Evolutionary conservation across 2,797 vertebrate genomes (phyloP).

Genomic region (Ceyx erithaca): DNA sequence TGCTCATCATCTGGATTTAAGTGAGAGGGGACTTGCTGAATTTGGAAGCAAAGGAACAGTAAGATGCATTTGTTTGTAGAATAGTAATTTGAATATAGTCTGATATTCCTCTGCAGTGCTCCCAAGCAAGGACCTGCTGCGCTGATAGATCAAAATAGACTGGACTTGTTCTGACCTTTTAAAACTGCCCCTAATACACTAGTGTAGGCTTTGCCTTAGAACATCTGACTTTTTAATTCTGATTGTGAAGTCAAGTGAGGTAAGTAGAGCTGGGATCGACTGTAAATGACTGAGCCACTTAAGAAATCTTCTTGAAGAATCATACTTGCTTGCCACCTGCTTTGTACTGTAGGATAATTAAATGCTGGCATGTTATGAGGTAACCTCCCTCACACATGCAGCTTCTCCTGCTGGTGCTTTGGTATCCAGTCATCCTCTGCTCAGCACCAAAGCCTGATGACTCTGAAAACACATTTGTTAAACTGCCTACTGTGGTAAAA

Average conservation of each 20-base stretch:
- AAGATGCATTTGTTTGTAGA: not conserved
- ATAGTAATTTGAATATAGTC: not conserved
- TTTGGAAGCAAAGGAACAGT: not conserved
- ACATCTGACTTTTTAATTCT: slow-evolving; percentile 66
- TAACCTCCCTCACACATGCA: not conserved
- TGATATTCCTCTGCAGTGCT: not conserved
- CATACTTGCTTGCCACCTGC: not conserved
- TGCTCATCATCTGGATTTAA: not conserved
- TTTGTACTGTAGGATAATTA: not conserved
- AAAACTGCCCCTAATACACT: slow-evolving; percentile 57
- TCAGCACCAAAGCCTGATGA: not conserved
- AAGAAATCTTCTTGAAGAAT: slow-evolving; percentile 57
- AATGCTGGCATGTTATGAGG: not conserved
- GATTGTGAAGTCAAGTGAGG: slow-evolving; percentile 59
- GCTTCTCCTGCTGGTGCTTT: not conserved
- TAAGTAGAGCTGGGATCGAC: slow-evolving; percentile 32
- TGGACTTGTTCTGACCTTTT: slow-evolving; percentile 37
- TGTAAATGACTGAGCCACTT: slow-evolving; percentile 54
- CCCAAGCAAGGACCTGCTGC: not conserved
- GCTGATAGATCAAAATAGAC: slow-evolving; percentile 36
- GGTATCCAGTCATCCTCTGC: not conserved
- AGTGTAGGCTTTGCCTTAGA: slow-evolving; percentile 50
- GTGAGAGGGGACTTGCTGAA: not conserved
- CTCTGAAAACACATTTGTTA: not conserved
- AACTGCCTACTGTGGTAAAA: not conserved